Base-by-base conservation (phyloP, 92 coral and sea anemone species). In the Umimayanthus kanabou region DNA sequence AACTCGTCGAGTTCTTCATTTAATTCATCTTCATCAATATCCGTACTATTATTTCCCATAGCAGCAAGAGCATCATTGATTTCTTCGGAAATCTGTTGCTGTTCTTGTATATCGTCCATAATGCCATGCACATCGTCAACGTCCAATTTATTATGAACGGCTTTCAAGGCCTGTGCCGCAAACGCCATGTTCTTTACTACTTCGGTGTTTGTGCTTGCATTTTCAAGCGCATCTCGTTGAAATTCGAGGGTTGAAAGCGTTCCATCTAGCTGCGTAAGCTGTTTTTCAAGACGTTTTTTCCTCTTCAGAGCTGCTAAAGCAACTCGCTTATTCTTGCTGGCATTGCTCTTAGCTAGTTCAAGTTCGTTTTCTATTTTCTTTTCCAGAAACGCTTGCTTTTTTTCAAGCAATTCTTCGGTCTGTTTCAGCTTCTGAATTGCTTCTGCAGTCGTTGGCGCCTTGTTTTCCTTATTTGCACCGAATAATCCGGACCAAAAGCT, bases 271-370 rank as follows among this genome's bases (percentile, higher is more conserved):
- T 94, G 98, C 9, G 87, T 82, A 16, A 94, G 89, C 82, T 94
- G 98, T 76, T 94, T 94, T 85, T 94, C 95, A 78, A 91, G 82
- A 43, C 95, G 92, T 64, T 92, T 92, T 85, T 93, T 91, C 55
- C 95, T 88, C 75, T 94, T 94, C 77, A 94, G 88, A 30, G 95
- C 95, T 53, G 91, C 95, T 40, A 94, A 80, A n/a, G 98, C 94
- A 50, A 90, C 43, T 53, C 96, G 79, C 65, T 94, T 94, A 89
- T 94, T 94, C 39, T 72, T 94, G 81, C 84, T 88, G 26, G 91
- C 95, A 47, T 92, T 87, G 73, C 71, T 92, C 85, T 87, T 92
- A 25, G 95, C 95, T 26, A 80, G 79, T 18, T 77, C 79, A 23
- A 90, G 86, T 71, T 94, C 98, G 43, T 47, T 81, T 6, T 93